Conservation (phyloP, 2,113 vertebrate species). For the Semnornis frantzii region DNA sequence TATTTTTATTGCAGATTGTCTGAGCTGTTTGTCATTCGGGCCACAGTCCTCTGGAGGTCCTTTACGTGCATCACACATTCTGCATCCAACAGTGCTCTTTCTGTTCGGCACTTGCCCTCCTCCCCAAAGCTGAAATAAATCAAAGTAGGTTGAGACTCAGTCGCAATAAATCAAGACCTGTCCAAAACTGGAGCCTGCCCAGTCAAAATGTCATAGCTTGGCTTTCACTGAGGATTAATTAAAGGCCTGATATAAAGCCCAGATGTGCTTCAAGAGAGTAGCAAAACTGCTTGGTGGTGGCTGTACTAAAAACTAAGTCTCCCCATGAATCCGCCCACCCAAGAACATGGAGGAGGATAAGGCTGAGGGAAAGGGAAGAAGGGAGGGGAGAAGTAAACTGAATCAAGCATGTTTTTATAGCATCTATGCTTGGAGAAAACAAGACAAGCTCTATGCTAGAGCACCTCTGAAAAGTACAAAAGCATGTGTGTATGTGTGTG, state of each 20-base stretch:
- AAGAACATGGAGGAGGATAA: constrained; percentile 80
- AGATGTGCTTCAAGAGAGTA: constrained; percentile 94
- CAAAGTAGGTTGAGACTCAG: constrained; percentile 94
- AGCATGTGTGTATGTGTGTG: neutral
- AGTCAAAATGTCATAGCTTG: constrained; percentile 98
- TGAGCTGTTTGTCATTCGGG: constrained; percentile 70
- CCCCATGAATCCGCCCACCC: constrained; percentile 83
- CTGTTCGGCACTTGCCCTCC: constrained; percentile 81
- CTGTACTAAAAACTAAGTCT: constrained; percentile 75
- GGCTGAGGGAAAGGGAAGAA: constrained; percentile 40
- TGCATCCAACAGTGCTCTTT: constrained; percentile 83
- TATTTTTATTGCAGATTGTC: constrained; percentile 60
- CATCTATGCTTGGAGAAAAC: constrained; percentile 57
- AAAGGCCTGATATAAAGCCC: constrained; percentile 99
- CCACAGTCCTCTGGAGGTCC: constrained; percentile 75
- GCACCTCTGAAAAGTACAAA: constrained; percentile 35
- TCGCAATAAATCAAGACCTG: constrained; percentile 98
- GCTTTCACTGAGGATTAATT: constrained; percentile 99
- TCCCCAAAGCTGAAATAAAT: constrained; percentile 96
- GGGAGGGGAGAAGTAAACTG: constrained; percentile 40
- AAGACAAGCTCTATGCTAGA: constrained; percentile 47
- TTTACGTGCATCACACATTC: constrained; percentile 74
- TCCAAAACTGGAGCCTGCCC: constrained; percentile 98
- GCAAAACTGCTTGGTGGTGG: constrained; percentile 80
- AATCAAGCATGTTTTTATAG: constrained; percentile 65